Evolutionary conservation across 2,113 vertebrate species (phyloP).

Genomic region (Coracopsis vasa): DNA sequence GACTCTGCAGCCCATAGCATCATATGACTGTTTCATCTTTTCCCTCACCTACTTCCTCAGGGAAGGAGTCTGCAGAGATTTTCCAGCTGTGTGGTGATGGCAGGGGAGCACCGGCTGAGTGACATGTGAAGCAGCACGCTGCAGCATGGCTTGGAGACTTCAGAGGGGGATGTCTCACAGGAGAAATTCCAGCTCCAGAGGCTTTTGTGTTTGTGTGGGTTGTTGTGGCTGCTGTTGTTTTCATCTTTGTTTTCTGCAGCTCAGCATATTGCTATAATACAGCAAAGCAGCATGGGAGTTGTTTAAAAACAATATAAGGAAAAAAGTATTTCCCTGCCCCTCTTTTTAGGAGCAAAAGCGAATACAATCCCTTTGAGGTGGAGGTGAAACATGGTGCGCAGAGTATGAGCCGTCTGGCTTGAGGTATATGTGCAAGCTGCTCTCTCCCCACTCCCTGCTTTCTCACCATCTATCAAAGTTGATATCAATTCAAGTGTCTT

Average conservation of each 20-base stretch:
- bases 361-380: background rate
- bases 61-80: background rate
- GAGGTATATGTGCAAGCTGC: background rate
- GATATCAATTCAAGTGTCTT: constrained; percentile 34
- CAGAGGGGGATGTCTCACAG: background rate
- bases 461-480: constrained; percentile 28
- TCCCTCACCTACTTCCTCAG: background rate
- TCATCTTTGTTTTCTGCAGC: constrained; percentile 10
- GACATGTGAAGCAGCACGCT: background rate
- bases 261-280: background rate
- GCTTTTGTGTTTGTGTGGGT: background rate
- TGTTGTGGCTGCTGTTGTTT: background rate
- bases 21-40: background rate
- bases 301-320: background rate
- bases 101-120: background rate
- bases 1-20: background rate
- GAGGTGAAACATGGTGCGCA: background rate
- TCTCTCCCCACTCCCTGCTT: background rate
- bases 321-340: background rate
- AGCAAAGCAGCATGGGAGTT: background rate
- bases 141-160: background rate
- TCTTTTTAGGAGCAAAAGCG: background rate
- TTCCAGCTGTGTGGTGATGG: background rate
- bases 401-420: background rate
- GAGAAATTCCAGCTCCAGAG: background rate